Conservation (phyloP, 2,888 invertebrate species). For the Pterobdella sp. region DNA sequence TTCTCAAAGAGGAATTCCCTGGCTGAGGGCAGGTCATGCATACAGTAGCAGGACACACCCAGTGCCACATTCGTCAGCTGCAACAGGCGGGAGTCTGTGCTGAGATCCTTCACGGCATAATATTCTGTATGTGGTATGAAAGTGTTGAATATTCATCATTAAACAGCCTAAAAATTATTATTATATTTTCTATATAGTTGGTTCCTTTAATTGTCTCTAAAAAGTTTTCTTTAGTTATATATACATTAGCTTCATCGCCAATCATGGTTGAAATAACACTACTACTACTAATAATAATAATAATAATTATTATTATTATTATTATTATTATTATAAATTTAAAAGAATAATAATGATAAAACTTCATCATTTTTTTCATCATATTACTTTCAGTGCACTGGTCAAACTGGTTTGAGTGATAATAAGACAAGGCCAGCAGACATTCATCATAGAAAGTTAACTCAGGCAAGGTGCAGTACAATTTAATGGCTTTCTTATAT, state of each 20-base stretch:
- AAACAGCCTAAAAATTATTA: no score
- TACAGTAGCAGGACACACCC: constrained; percentile 8
- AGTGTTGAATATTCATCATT: no score
- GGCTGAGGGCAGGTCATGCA: not conserved
- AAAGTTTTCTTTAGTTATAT: no score
- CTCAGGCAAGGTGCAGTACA: not conserved
- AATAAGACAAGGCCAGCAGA: constrained; percentile 2
- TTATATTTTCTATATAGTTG: no score
- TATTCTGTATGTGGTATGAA: not conserved
- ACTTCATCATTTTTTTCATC: no score
- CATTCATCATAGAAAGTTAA: not conserved
- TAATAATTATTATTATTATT: no score
- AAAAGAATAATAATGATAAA: no score
- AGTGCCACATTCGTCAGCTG: constrained; percentile 7
- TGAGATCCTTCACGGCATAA: not conserved
- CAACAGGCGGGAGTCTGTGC: not conserved
- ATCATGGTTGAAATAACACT: no score
- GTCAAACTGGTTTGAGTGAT: not conserved
- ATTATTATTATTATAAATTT: no score
- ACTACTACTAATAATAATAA: no score
- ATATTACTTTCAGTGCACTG: constrained; percentile 4
- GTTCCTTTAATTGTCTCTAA: no score
- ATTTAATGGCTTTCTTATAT: not conserved
- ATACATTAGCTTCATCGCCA: no score
- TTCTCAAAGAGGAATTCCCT: constrained; percentile 2